These are phyloP conservation scores for Eriosoma lanigerum DNA, from an alignment of 1,140 invertebrate genomes.

Conservation along the genomic window DNA sequence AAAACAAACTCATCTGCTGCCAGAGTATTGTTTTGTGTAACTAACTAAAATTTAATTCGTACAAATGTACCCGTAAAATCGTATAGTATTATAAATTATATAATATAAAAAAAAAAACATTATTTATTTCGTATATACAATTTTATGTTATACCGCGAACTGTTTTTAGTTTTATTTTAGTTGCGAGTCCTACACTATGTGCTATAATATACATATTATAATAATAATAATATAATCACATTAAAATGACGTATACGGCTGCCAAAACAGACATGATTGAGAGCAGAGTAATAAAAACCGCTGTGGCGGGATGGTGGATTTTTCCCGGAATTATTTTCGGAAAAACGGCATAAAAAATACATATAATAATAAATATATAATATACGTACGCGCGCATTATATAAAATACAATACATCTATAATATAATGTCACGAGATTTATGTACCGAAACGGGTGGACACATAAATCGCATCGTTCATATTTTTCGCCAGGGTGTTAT, in stretches of 20 bases:
- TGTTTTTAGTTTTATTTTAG: conserved; percentile 1
- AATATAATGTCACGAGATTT: conserved; percentile 40
- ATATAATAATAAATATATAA: not conserved
- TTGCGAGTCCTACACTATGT: not conserved
- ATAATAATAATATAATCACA: not conserved
- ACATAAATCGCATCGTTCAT: conserved; percentile 47
- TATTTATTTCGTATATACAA: not conserved
- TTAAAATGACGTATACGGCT: conserved; percentile 35
- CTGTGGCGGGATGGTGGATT: conserved; percentile 14
- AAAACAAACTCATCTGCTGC: not conserved
- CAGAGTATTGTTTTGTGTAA: too few species aligned
- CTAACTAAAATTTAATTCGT: too few species aligned
- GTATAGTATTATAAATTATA: too few species aligned
- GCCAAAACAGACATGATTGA: conserved; percentile 13
- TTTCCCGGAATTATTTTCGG: conserved; percentile 31
- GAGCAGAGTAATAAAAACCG: conserved; percentile 23
- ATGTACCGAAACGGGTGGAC: conserved; percentile 42
- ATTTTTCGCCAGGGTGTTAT: conserved; percentile 37
- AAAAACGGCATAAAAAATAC: conserved; percentile 16
- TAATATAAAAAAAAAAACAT: not conserved
- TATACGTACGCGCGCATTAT: not conserved
- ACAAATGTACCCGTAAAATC: too few species aligned
- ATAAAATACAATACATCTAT: not conserved
- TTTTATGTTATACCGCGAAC: not conserved
- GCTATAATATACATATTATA: not conserved